Percentiles rank a stretch among this genome's conserved stretches.
Conservation (phyloP, 2,797 vertebrate species). For the Coreius guichenoti region DNA sequence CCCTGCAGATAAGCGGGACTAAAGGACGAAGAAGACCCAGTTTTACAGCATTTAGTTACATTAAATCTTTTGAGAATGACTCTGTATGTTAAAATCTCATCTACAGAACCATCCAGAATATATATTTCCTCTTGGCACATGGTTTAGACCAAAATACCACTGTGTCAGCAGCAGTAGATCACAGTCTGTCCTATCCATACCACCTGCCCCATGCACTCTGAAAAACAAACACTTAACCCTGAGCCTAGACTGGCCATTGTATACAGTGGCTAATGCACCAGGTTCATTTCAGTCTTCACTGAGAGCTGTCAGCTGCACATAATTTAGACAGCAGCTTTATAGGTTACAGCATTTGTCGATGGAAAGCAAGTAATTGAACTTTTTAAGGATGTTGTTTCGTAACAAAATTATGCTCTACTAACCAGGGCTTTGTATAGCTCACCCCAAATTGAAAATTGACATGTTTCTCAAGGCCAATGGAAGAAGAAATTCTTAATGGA, state of each 20-base stretch:
- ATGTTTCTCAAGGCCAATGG: background rate
- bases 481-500: background rate
- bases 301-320: constrained; percentile 30
- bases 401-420: background rate
- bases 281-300: background rate
- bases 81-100: background rate
- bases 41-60: background rate
- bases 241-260: background rate
- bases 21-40: too few relatives aligned
- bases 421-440: background rate
- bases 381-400: background rate
- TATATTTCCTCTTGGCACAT: background rate
- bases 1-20: too few relatives aligned
- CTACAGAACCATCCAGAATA: background rate
- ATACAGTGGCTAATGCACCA: constrained; percentile 24
- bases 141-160: background rate
- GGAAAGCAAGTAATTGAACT: background rate
- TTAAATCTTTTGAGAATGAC: background rate
- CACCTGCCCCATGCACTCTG: constrained; percentile 5
- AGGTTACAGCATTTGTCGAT: background rate
- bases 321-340: constrained; percentile 15
- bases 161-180: constrained; percentile 11
- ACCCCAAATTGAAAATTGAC: background rate
- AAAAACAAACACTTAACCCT: constrained; percentile 45
- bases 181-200: background rate